Evolutionary conservation across 2,797 vertebrate species (phyloP), one percentile per base, ranked within the genome.

Genomic region (Gambusia yucatana): DNA sequence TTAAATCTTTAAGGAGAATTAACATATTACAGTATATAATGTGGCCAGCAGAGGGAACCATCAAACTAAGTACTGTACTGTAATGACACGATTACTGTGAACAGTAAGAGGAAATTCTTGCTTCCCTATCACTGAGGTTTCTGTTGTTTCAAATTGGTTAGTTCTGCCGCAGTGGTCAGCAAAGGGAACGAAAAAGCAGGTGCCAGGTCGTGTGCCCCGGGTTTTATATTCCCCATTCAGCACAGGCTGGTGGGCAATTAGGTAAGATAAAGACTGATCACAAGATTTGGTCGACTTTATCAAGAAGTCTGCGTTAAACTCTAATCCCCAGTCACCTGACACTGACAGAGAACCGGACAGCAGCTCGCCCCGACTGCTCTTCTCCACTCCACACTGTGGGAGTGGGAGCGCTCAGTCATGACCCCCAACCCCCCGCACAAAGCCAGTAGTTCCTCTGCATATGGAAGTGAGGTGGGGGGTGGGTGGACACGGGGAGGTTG

Each of bases 31-130:
- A 88, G 82, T 91, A 83, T 87, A 47, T 79, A 41, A 74, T 84
- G 83, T 61, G 87, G 79, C 94, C 94, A 95, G 94, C 87, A 95
- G 94, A 93, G 93, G 94, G 94, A 93, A 93, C 88, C 89, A 92
- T 80, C 67, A 86, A 93, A 89, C 90, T 86, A 73, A 87, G 81
- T 75, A 90, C 84, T 90, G 75, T 89, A 89, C 69, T 28, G 46
- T 36, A 78, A 65, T 47, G 41, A 59, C 67, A 75, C 25, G 22
- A 77, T 65, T 77, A 46, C 52, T 80, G 73, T 72, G 43, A 89
- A 88, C 77, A 84, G 84, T 82, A 87, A 84, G 77, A 80, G 84
- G 90, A 91, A 92, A 77, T 78, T 59, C 13, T 20, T 61, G 41
- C 82, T 88, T 89, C 84, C 80, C 72, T 75, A 82, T 84, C 44